Evolutionary conservation across 2,888 invertebrate species (phyloP).

Genomic region (Folsomia manolachei): DNA sequence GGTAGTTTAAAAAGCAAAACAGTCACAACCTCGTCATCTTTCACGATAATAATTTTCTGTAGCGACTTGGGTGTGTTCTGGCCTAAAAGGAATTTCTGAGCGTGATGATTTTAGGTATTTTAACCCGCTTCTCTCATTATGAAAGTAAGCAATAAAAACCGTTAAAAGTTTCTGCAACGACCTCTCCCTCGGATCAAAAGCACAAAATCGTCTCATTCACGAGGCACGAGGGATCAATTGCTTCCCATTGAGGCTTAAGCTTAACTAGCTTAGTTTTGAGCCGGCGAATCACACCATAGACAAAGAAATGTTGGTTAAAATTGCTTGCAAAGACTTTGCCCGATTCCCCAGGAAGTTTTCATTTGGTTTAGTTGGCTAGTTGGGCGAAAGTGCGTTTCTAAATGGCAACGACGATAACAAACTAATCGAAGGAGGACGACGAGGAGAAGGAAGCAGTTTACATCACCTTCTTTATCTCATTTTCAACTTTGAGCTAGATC

Average conservation of each 20-base stretch:
- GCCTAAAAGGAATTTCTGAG: conserved; percentile 14
- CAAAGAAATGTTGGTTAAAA: background rate
- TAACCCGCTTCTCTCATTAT: conserved; percentile 38
- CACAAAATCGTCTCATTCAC: conserved; percentile 36
- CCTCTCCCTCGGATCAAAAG: conserved; percentile 21
- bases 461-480: background rate
- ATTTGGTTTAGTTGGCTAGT: background rate
- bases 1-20: too few species aligned
- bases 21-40: too few species aligned
- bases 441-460: too few species aligned
- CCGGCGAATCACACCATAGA: background rate
- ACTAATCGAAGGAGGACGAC: background rate
- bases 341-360: background rate
- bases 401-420: background rate
- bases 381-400: background rate
- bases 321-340: background rate
- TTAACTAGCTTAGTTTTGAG: background rate
- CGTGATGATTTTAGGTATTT: conserved; percentile 31
- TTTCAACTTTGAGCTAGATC: too few species aligned
- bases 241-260: conserved; percentile 29
- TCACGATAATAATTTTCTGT: too few species aligned
- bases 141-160: conserved; percentile 41
- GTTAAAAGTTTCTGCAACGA: conserved; percentile 39
- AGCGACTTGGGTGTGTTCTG: conserved; percentile 4
- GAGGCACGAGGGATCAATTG: conserved; percentile 44